Conservation (phyloP, 2,888 invertebrate genomes). For the Lasioglossum pauxillum region DNA sequence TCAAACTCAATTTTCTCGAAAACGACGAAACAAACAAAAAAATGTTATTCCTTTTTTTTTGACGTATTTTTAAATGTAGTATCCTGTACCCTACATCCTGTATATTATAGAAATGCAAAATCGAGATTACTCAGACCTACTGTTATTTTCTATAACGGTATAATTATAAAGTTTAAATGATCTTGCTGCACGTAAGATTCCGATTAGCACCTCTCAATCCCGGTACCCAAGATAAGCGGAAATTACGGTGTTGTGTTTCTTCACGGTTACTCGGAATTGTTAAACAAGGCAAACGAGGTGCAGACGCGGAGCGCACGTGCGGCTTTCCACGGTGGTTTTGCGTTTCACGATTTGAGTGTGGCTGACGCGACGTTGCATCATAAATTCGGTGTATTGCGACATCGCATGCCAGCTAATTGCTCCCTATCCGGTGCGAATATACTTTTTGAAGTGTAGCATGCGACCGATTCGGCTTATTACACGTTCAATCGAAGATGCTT, state of each 20-base stretch:
- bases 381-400: not conserved
- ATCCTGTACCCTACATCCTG: no score
- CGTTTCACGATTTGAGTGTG: slow-evolving; percentile 1
- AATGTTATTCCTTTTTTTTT: no score
- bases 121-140: not conserved
- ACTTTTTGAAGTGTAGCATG: slow-evolving; percentile 39
- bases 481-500: slow-evolving; percentile 70
- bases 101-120: no score
- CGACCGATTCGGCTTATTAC: slow-evolving; percentile 78
- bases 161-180: not conserved
- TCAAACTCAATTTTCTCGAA: no score
- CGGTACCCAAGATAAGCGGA: not conserved
- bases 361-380: not conserved
- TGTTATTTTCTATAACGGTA: not conserved
- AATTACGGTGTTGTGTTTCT: not conserved
- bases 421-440: slow-evolving; percentile 42
- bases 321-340: not conserved
- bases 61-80: no score
- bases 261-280: not conserved
- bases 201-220: not conserved
- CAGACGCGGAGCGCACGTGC: not conserved
- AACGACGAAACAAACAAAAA: no score
- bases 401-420: slow-evolving; percentile 27
- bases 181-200: not conserved
- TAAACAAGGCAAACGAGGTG: not conserved